Base-by-base conservation (phyloP, 2,888 invertebrate species). In the Apeira syringaria region DNA sequence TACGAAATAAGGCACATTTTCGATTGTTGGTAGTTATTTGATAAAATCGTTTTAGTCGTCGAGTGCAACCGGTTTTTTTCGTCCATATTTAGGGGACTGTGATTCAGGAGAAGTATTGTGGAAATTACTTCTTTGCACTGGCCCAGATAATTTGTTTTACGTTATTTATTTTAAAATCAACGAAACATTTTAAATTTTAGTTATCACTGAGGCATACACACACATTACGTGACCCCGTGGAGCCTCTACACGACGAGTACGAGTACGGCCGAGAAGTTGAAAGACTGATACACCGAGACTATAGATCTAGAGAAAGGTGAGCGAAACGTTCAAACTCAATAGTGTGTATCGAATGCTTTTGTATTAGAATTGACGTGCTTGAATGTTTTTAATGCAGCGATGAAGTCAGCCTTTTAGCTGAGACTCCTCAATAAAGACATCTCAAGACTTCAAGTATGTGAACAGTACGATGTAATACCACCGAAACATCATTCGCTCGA, bases 221-320 rank as follows among this genome's bases (percentile, higher is more conserved):
- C 66, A 82, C 87, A 58, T 79, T 82, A 44, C 74, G 87, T 75
- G 87, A 89, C 64, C 84, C 87, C 55, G 80, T 87, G 77, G 90
- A 92, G 72, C 90, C 92, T 71, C 68, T 92, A 69, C 86, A 92
- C 77, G 90, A 91, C 74, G 79, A 89, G 80, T 88, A 85, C 75
- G 89, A 88, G 72, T 89, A 89, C 65, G 86, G 87, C 79, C 77
- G 88, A 80, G 89, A 89, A 84, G 88, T 89, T 83, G 89, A 89
- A 89, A 89, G 89, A 89, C 89, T 89, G 89, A 89, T 89, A 84
- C 89, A 89, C 79, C 82, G 89, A 84, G 89, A 89, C 74, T 89
- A 89, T 88, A 88, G 88, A 88, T 88, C 89, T 89, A 88, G 87
- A 78, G 89, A 89, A 67, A 88, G 89, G 89, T 88, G 61, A 67